Percentiles rank a stretch among this genome's conserved stretches.
phyloP scores from a whole-genome alignment of 1,140 invertebrate genomes.

The Drosophila kanapiae region DNA sequence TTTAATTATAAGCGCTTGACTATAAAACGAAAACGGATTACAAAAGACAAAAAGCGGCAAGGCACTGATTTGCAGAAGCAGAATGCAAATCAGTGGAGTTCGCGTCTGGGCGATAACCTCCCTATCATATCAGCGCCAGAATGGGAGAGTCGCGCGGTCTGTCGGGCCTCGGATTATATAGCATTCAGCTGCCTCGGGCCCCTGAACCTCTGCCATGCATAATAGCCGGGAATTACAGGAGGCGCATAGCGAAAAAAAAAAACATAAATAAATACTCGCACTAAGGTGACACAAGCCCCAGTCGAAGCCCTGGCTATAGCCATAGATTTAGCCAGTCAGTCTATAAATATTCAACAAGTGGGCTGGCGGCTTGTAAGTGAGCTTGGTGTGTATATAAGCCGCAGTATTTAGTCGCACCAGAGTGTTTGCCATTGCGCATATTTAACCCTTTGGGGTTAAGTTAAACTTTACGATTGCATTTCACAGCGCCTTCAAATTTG shows the following conservation, averaged over 20 bases:
- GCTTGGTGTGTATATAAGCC: slow-evolving; percentile 19
- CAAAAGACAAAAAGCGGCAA: slow-evolving; percentile 18
- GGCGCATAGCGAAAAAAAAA: neutral
- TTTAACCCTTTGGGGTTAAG: slow-evolving; percentile 80
- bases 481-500: slow-evolving; percentile 66
- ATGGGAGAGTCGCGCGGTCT: slow-evolving; percentile 10
- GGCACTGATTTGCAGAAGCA: slow-evolving; percentile 25
- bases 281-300: slow-evolving; percentile 66
- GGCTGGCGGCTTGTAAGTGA: slow-evolving; percentile 45
- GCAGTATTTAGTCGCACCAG: slow-evolving; percentile 43
- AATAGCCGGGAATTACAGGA: slow-evolving; percentile 33
- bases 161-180: slow-evolving; percentile 15
- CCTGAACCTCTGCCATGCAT: slow-evolving; percentile 50
- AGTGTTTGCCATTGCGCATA: slow-evolving; percentile 72
- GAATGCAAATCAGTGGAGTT: slow-evolving; percentile 74
- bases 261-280: slow-evolving; percentile 45
- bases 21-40: slow-evolving; percentile 9
- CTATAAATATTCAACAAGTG: slow-evolving; percentile 79
- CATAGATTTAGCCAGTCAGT: slow-evolving; percentile 1
- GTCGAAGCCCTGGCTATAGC: neutral
- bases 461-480: slow-evolving; percentile 77
- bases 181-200: slow-evolving; percentile 10
- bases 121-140: slow-evolving; percentile 68
- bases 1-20: slow-evolving; percentile 62
- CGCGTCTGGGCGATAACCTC: slow-evolving; percentile 68